Base-by-base conservation (phyloP, 1,140 invertebrate genomes). In the Apis dorsata region DNA sequence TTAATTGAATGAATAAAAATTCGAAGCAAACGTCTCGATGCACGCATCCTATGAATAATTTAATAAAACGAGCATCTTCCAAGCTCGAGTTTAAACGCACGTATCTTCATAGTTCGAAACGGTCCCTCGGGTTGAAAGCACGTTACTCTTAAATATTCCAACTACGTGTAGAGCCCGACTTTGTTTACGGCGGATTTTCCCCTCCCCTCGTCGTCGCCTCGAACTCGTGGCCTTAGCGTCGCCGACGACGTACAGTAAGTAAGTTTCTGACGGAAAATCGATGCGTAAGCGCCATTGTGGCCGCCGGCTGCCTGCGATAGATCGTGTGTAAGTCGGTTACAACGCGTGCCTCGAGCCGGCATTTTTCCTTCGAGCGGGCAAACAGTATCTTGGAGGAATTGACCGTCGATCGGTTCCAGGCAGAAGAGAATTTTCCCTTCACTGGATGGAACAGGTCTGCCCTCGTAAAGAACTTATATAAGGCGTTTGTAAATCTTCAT, bases 211-310 rank as follows among this genome's bases (percentile, higher is more conserved):
- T 8, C 53, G 72, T 7, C 57, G n/a, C 7, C 59, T 80, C 59
- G 75, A n/a, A 68, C 59, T 77, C 63, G 74, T 80, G 81, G 85
- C 70, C 85, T 78, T 78, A 70, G 86, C 81, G 89, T 87, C 86
- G 86, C 71, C 77, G 65, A 82, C 79, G 85, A 90, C 88, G 83
- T 90, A 89, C 82, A 85, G 87, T 88, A 89, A 91, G 90, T 91
- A 89, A 91, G 90, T 91, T 90, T 87, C 90, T 90, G 89, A 91
- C 90, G 89, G 90, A 72, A 91, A 91, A 91, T 91, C 90, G 90
- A 91, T 91, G 90, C 84, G 82, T 86, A 85, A 91, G 89, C 88
- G 89, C 88, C 90, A 88, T 85, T 83, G 86, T 85, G 88, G 83
- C 84, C 87, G 84, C 86, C 85, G 84, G 90, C 83, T 86, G 83